Evolutionary conservation across 2,113 vertebrate genomes (phyloP), one percentile per base, ranked within the genome.

Genomic region (Peromyscus maniculatus): DNA sequence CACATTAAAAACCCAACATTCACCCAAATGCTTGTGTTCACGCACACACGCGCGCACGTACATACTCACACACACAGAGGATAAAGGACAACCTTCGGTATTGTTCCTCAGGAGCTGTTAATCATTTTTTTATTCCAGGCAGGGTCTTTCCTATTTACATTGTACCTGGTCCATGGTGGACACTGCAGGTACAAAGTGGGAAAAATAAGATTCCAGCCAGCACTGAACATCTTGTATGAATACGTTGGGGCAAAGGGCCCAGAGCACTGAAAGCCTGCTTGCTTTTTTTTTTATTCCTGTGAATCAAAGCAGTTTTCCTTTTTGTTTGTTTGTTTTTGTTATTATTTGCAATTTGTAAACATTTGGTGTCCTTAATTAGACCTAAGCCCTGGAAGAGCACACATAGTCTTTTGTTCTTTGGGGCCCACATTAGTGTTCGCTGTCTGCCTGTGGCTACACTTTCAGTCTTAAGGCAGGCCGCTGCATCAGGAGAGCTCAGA

Each of bases 151-250:
- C 24, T 75, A 57, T 9, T 17, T 75, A 31, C 36, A 75, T 1
- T 43, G 52, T 62, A 26, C n/a, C 5, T 21, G 52, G 71, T 1
- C 16, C 13, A 4, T 0, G 28, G 26, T 0, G 8, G 43, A n/a
- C 21, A 9, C 36, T n/a, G 31, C 10, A 62, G 7, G 22, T 19
- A 26, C 0, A 71, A 26, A 36, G 46, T n/a, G 49, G 46, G 66
- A n/a, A n/a, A 33, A 28, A 21, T 1, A 5, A 2, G 67, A 19
- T 89, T 43, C 71, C n/a, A 43, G 71, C 39, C 59, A 24, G 52
- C 13, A 1, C 0, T 0, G 3, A 26, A 49, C 19, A 2, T 13
- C 46, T 62, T 5, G 8, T 15, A 19, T 13, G 46, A 59, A 13
- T 19, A 39, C 2, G 19, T 31, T 17, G 1, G 11, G 5, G 7